Conservation (phyloP, 2,888 invertebrate genomes). For the Melanotus villosus region DNA sequence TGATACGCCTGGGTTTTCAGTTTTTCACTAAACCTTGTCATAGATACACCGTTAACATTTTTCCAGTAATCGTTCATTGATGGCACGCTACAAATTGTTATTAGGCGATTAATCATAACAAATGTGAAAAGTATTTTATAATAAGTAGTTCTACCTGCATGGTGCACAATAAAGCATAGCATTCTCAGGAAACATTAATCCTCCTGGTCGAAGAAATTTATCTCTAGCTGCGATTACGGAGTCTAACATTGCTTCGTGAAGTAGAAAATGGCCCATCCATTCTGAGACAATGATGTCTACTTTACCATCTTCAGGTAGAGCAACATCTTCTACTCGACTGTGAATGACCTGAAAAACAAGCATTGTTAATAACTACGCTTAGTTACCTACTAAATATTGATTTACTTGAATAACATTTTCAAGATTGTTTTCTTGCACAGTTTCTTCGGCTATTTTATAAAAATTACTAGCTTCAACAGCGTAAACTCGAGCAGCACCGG, state of each 20-base stretch:
- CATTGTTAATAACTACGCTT: constrained; percentile 10
- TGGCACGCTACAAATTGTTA: constrained; percentile 70
- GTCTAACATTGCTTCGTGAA: constrained; percentile 97
- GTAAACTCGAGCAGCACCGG: constrained; percentile 90
- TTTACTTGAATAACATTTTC: constrained; percentile 76
- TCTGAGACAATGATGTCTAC: constrained; percentile 95
- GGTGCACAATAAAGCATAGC: constrained; percentile 78
- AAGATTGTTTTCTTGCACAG: constrained; percentile 80
- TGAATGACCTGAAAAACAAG: constrained; percentile 75
- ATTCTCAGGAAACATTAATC: constrained; percentile 82
- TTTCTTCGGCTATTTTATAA: constrained; percentile 75
- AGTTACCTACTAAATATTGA: not conserved
- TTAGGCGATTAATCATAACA: constrained; percentile 8
- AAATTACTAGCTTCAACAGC: constrained; percentile 87
- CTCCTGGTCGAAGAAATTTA: constrained; percentile 80
- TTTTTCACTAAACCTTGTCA: constrained; percentile 77
- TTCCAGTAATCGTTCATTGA: constrained; percentile 82
- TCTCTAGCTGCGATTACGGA: constrained; percentile 89
- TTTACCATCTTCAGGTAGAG: constrained; percentile 75
- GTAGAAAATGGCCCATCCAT: constrained; percentile 98
- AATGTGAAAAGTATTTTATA: not conserved
- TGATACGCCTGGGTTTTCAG: constrained; percentile 75
- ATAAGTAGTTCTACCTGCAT: constrained; percentile 66
- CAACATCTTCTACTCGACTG: constrained; percentile 82
- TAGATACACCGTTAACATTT: constrained; percentile 83